Conservation (phyloP, 2,888 invertebrate genomes). For the Automeris io region DNA sequence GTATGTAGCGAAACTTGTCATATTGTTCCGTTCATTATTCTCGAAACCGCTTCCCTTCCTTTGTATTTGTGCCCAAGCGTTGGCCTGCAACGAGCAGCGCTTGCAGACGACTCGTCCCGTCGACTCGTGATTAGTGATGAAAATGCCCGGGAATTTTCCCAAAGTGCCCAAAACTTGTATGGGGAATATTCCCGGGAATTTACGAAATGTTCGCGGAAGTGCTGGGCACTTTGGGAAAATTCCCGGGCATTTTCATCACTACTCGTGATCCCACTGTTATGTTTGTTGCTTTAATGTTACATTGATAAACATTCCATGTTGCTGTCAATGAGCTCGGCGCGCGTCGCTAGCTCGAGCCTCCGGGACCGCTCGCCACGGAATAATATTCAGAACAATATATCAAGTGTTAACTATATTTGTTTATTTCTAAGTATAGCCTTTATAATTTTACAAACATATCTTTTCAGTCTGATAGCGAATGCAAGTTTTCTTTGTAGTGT, state of each 20-base stretch:
- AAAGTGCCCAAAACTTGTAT: too few relatives aligned
- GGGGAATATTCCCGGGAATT: too few relatives aligned
- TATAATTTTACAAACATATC: slow-evolving; percentile 66
- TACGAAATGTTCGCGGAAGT: too few relatives aligned
- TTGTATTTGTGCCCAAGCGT: slow-evolving; percentile 11
- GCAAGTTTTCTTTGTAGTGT: slow-evolving; percentile 77
- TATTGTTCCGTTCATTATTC: slow-evolving; percentile 70
- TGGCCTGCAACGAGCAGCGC: too few relatives aligned
- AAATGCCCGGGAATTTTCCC: background rate
- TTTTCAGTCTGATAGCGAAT: slow-evolving; percentile 66
- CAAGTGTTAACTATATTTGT: slow-evolving; percentile 52
- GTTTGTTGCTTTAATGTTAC: slow-evolving; percentile 30
- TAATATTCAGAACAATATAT: slow-evolving; percentile 67
- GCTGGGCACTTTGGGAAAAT: too few relatives aligned
- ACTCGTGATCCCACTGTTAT: slow-evolving; percentile 14
- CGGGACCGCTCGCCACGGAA: slow-evolving; percentile 34
- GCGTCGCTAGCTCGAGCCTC: slow-evolving; percentile 19
- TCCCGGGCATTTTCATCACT: background rate
- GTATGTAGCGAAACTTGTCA: slow-evolving; percentile 50
- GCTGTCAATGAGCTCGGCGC: slow-evolving; percentile 36
- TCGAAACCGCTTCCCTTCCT: slow-evolving; percentile 19
- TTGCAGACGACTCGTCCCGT: slow-evolving; percentile 5
- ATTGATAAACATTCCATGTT: slow-evolving; percentile 70
- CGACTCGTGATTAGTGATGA: background rate
- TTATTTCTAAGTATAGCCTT: slow-evolving; percentile 70